Conservation (phyloP, 2,113 vertebrate species). For the Symphodus melops region DNA sequence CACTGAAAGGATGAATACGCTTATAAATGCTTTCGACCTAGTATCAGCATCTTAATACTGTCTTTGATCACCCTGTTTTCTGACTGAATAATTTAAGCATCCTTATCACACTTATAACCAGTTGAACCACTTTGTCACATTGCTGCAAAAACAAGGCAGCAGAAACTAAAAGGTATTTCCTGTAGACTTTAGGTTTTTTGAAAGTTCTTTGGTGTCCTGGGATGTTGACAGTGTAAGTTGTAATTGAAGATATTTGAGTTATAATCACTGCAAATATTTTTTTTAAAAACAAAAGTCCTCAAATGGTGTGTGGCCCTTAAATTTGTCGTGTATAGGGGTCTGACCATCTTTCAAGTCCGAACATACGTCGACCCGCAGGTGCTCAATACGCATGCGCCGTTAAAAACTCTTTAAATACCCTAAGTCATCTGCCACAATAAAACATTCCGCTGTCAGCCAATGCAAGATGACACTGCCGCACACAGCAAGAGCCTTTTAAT, state of each 20-base stretch:
- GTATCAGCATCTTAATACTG: slow-evolving; percentile 1
- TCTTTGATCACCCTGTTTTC: slow-evolving; percentile 13
- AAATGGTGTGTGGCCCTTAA: slow-evolving; percentile 5
- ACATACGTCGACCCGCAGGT: slow-evolving; percentile 74
- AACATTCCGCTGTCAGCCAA: slow-evolving; percentile 80
- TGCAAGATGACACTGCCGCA: slow-evolving; percentile 40
- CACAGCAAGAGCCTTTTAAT: slow-evolving; percentile 39
- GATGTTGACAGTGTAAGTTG: no score
- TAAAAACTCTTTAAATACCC: slow-evolving; percentile 83
- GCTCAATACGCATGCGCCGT: slow-evolving; percentile 76
- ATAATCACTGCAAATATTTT: no score
- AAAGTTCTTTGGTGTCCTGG: neutral
- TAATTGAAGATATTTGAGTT: no score
- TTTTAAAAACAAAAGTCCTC: no score
- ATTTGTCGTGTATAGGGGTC: slow-evolving; percentile 77
- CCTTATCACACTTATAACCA: slow-evolving; percentile 22
- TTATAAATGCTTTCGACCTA: slow-evolving; percentile 20
- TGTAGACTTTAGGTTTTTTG: neutral
- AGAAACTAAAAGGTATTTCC: slow-evolving; percentile 9
- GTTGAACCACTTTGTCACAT: slow-evolving; percentile 29
- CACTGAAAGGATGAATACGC: slow-evolving; percentile 18
- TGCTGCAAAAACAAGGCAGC: neutral
- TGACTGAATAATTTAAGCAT: slow-evolving; percentile 9
- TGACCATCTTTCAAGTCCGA: slow-evolving; percentile 70
- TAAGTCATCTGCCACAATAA: slow-evolving; percentile 84